Evolutionary conservation across 2,113 vertebrate genomes (phyloP), one percentile per base, ranked within the genome.

Genomic region (Monarcha castaneiventris): DNA sequence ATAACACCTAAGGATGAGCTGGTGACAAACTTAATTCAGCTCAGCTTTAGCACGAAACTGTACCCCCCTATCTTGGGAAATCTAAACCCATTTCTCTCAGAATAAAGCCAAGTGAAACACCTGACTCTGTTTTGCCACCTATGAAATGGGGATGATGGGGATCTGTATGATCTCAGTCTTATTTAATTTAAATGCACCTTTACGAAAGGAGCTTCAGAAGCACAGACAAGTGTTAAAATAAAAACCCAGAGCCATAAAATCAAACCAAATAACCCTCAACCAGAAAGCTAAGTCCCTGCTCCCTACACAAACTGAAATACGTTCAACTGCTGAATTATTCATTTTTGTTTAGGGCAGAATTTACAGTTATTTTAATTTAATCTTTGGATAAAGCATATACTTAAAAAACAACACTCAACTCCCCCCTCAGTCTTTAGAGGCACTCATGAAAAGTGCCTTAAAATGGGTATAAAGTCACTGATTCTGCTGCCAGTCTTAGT

Each of bases 21-120:
- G 83, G 72, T 81, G 88, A 89, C 86, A 86, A 96, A 93, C 56
- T 74, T 90, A 85, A 93, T 90, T 73, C 90, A 72, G 79, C 92
- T 84, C 79, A 69, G 90, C 67, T 75, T 4, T 5, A 88, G 33
- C 85, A 84, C 0, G 63, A 90, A 94, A 88, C 59, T 48, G 43
- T 30, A 83, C 32, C 79, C 88, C 35, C 51, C 15, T 76, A 80
- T 71, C 93, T 48, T 3, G 23, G 35, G 93, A 96, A 96, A 94
- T 81, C 90, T 68, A 75, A 88, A 62, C 79, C 75, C 68, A 59
- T 80, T 87, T 83, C 76, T 90, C 56, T 33, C 48, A 13, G 63
- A 79, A 71, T 84, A 77, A 86, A 94, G 62, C n/a, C 71, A 76
- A 81, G 62, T 10, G 75, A 37, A 90, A 77, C 25, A n/a, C 48